Conservation (phyloP, 1,140 invertebrate genomes). For the Macrobrachium nipponense region DNA sequence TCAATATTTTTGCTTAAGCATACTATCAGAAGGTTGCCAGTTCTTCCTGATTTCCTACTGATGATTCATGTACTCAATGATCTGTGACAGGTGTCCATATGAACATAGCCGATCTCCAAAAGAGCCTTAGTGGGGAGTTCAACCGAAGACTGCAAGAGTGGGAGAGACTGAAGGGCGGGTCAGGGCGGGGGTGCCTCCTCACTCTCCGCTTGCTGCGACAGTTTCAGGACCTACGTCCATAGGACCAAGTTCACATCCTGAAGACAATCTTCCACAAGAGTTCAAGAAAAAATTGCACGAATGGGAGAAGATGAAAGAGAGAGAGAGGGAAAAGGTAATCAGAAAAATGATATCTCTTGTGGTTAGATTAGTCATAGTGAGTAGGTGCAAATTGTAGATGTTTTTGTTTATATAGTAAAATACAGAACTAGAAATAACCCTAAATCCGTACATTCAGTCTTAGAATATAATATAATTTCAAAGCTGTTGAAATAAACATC, state of each 20-base stretch:
- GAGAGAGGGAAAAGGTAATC: slow-evolving; percentile 50
- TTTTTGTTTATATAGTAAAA: no score
- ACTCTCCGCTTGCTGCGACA: slow-evolving; percentile 77
- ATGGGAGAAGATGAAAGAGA: slow-evolving; percentile 83
- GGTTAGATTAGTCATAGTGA: not conserved
- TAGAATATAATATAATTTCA: no score
- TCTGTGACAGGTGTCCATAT: slow-evolving; percentile 44
- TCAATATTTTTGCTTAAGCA: not conserved
- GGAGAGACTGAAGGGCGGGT: slow-evolving; percentile 74
- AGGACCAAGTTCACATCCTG: slow-evolving; percentile 68
- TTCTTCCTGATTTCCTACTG: not conserved
- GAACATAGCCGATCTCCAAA: slow-evolving; percentile 74
- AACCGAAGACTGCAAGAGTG: slow-evolving; percentile 79
- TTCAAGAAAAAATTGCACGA: slow-evolving; percentile 86
- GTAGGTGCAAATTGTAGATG: not conserved
- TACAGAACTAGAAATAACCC: no score
- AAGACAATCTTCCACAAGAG: slow-evolving; percentile 79
- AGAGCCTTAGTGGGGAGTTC: slow-evolving; percentile 79
- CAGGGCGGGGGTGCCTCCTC: slow-evolving; percentile 23
- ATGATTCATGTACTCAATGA: not conserved
- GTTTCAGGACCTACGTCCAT: slow-evolving; percentile 77
- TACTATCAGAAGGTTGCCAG: not conserved
- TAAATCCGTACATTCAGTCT: no score
- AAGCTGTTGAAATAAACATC: no score
- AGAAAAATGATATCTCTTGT: not conserved